Evolutionary conservation across 2,888 invertebrate genomes (phyloP).

Genomic region (Sarcophaga caerulescens): DNA sequence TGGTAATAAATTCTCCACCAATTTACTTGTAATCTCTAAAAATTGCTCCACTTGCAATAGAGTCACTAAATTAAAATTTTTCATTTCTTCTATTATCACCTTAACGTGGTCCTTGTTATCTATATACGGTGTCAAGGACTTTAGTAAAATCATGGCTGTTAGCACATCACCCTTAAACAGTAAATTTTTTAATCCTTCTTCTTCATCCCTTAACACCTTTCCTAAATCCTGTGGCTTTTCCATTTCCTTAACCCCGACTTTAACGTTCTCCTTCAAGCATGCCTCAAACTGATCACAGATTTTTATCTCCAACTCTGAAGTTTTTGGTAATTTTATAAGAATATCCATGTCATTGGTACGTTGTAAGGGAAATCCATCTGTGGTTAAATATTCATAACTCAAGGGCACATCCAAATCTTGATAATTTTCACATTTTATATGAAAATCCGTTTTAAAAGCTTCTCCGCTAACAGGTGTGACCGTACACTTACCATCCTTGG

Average conservation of each 20-base stretch:
- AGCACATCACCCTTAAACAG: conserved; percentile 61
- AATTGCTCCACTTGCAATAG: conserved; percentile 70
- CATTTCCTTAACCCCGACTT: conserved; percentile 61
- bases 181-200: conserved; percentile 48
- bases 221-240: conserved; percentile 14
- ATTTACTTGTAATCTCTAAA: conserved; percentile 43
- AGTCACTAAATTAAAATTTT: conserved; percentile 48
- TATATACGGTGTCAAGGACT: conserved; percentile 42
- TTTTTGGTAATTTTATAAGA: conserved; percentile 45
- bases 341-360: conserved; percentile 59
- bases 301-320: conserved; percentile 47
- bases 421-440: conserved; percentile 68
- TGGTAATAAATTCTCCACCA: conserved; percentile 55
- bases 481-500: conserved; percentile 65
- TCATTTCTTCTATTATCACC: conserved; percentile 47
- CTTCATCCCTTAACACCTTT: conserved; percentile 42
- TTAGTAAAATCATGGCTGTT: conserved; percentile 59
- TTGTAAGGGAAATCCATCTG: conserved; percentile 65
- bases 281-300: conserved; percentile 71
- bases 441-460: conserved; percentile 70
- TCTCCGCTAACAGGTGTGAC: conserved; percentile 65
- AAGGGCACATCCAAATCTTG: conserved; percentile 67
- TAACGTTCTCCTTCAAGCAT: conserved; percentile 58
- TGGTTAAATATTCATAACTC: conserved; percentile 62
- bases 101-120: conserved; percentile 26